Percentiles rank a stretch among this genome's conserved stretches.
These are phyloP conservation scores for Rhyzopertha dominica DNA, from an alignment of 1,140 invertebrate species.

Conservation along the genomic window DNA sequence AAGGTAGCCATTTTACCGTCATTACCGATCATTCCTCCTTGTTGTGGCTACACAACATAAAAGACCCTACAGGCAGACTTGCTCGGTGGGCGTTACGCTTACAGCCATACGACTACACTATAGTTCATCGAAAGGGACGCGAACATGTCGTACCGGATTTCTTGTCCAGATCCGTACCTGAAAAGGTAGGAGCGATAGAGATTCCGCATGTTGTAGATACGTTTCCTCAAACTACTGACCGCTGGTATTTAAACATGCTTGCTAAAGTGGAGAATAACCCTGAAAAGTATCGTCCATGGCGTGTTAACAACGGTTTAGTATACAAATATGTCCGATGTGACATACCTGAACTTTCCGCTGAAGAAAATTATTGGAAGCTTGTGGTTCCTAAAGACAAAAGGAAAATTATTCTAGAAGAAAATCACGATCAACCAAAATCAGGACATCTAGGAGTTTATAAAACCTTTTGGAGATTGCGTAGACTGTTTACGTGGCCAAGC, in stretches of 20 bases:
- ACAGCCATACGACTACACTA: conserved; percentile 28
- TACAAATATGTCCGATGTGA: not conserved
- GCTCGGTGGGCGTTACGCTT: conserved; percentile 27
- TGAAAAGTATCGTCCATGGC: not conserved
- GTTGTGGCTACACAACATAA: conserved; percentile 13
- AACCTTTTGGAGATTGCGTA: not conserved
- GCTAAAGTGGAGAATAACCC: not conserved
- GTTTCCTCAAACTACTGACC: not conserved
- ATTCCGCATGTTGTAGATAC: not conserved
- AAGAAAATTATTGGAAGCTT: not conserved
- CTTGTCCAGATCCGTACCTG: too few relatives aligned
- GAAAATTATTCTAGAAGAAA: not conserved
- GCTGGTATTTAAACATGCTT: conserved; percentile 5
- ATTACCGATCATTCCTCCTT: conserved; percentile 25
- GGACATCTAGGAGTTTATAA: conserved; percentile 24
- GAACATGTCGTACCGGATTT: conserved; percentile 31
- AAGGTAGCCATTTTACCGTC: conserved; percentile 21
- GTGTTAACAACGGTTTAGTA: not conserved
- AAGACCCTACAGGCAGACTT: conserved; percentile 14
- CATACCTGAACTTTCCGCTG: not conserved
- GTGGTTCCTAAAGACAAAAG: not conserved
- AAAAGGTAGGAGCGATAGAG: too few relatives aligned
- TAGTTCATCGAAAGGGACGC: conserved; percentile 40
- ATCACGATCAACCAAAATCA: conserved; percentile 15
- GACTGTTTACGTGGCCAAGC: conserved; percentile 8